Percentiles rank a stretch among this genome's conserved stretches.
Evolutionary conservation across 2,888 invertebrate species (phyloP).

Genomic region (Leucozona laternaria): DNA sequence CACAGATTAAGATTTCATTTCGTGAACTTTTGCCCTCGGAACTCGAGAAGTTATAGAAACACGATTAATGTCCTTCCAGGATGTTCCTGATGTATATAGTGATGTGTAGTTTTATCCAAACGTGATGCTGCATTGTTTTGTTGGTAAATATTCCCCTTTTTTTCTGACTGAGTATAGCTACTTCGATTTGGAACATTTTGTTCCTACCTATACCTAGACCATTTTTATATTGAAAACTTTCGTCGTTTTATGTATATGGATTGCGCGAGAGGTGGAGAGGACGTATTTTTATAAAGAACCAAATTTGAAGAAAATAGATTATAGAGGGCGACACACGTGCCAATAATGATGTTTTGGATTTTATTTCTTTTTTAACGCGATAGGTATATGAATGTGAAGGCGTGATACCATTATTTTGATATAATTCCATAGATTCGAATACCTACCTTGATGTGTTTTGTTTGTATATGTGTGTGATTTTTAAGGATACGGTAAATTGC

Average conservation of each 20-base stretch:
- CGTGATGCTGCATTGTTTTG: slow-evolving; percentile 4
- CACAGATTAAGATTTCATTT: slow-evolving; percentile 14
- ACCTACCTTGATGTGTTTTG: not conserved
- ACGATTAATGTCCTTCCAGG: slow-evolving; percentile 39
- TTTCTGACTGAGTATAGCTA: not conserved
- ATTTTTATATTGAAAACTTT: slow-evolving; percentile 59
- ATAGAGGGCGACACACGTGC: slow-evolving; percentile 76
- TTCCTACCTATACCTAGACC: not conserved
- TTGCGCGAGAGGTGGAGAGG: not conserved
- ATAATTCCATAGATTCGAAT: slow-evolving; percentile 29
- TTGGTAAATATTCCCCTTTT: slow-evolving; percentile 18
- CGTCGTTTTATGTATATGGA: not conserved
- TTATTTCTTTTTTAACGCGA: slow-evolving; percentile 29
- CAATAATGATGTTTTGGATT: slow-evolving; percentile 74
- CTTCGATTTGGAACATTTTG: slow-evolving; percentile 37
- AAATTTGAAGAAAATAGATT: slow-evolving; percentile 63
- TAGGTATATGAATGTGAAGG: slow-evolving; percentile 63
- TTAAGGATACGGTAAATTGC: not conserved
- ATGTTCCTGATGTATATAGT: not conserved
- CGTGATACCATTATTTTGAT: slow-evolving; percentile 77
- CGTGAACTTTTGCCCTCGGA: not conserved
- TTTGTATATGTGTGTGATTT: slow-evolving; percentile 6
- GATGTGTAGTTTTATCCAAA: slow-evolving; percentile 13
- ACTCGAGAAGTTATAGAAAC: not conserved
- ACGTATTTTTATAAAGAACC: not conserved